Conservation (phyloP, 2,113 vertebrate genomes). For the Nibea coibor region DNA sequence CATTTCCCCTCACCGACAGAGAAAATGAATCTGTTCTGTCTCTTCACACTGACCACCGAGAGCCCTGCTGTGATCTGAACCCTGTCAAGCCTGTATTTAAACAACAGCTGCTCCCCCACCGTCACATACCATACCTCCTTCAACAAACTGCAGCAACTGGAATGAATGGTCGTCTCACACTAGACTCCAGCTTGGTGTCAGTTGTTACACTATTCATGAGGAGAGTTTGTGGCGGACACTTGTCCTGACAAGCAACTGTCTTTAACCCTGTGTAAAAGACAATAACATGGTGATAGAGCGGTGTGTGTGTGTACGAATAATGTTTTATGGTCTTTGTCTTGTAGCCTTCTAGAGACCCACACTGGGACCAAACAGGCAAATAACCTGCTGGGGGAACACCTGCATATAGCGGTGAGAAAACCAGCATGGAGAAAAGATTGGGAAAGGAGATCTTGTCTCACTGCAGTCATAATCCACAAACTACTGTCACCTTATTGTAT, state of each 20-base stretch:
- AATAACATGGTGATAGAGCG: not conserved
- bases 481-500: not conserved
- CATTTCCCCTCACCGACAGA: not conserved
- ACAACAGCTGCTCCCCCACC: constrained; percentile 37
- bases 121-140: constrained; percentile 53
- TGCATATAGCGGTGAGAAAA: constrained; percentile 82
- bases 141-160: constrained; percentile 51
- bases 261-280: not conserved
- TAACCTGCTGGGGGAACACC: constrained; percentile 79
- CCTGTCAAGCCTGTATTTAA: constrained; percentile 33
- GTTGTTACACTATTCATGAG: constrained; percentile 18
- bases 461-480: not conserved
- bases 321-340: constrained; percentile 13
- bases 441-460: not conserved
- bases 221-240: constrained; percentile 16
- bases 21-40: constrained; percentile 13
- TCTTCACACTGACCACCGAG: constrained; percentile 18
- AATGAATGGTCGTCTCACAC: constrained; percentile 40
- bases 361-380: constrained; percentile 76
- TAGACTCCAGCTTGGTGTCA: constrained; percentile 39
- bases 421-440: not conserved
- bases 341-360: constrained; percentile 83
- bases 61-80: not conserved
- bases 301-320: not conserved
- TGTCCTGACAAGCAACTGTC: constrained; percentile 43